phyloP scores from a whole-genome alignment of 1,140 invertebrate genomes.

The Melipona quadrifasciata region DNA sequence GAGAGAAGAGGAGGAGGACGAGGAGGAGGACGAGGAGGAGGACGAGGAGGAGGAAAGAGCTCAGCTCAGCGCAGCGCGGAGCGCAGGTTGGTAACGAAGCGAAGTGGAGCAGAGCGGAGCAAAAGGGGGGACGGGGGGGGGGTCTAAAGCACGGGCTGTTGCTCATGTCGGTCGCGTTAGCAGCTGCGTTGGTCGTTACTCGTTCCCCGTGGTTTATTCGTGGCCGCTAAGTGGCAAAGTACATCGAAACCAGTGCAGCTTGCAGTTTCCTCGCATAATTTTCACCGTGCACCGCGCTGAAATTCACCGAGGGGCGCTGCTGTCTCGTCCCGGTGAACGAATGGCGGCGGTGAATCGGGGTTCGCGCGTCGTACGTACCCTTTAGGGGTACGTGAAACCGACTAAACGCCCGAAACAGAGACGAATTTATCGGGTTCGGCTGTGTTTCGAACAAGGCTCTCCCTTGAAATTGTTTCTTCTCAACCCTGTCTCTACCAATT shows the following conservation, averaged over 20 bases:
- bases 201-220: slow-evolving; percentile 61
- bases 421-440: no score
- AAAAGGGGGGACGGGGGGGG: no score
- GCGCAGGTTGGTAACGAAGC: background rate
- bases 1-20: background rate
- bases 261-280: slow-evolving; percentile 58
- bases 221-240: slow-evolving; percentile 58
- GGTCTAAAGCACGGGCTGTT: slow-evolving; percentile 34
- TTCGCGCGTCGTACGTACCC: background rate
- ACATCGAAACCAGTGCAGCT: slow-evolving; percentile 58
- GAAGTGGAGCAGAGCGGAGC: background rate
- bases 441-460: no score
- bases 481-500: no score
- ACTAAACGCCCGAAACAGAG: no score
- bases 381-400: no score
- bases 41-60: background rate
- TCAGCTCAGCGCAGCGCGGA: no score
- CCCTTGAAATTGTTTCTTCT: no score
- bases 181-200: slow-evolving; percentile 59
- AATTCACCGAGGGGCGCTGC: background rate
- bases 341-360: background rate
- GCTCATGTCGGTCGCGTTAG: slow-evolving; percentile 58
- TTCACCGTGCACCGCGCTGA: slow-evolving; percentile 15
- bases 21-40: background rate
- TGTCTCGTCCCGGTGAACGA: slow-evolving; percentile 1